Percentiles rank a stretch among this genome's conserved stretches.
Evolutionary conservation across 2,797 vertebrate species (phyloP).

Genomic region (Poeciliopsis paucimaculata): DNA sequence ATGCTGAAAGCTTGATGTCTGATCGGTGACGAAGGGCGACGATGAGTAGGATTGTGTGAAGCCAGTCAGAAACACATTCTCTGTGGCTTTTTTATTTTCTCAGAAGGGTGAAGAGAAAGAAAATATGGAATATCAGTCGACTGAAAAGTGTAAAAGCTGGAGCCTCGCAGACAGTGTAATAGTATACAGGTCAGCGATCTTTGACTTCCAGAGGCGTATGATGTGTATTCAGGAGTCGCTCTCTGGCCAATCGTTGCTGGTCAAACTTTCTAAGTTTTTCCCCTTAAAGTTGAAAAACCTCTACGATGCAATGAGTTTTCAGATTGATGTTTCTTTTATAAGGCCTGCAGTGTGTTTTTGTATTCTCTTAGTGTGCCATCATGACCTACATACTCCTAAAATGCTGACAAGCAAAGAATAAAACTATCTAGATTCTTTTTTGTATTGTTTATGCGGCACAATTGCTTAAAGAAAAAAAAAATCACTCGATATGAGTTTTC

Average conservation of each 20-base stretch:
- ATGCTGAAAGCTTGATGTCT: conserved; percentile 53
- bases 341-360: conserved; percentile 73
- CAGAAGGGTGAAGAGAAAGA: conserved; percentile 43
- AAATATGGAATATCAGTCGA: conserved; percentile 58
- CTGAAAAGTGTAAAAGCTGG: conserved; percentile 57
- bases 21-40: conserved; percentile 43
- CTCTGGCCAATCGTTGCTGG: conserved; percentile 38
- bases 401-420: conserved; percentile 76
- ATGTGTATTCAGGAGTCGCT: conserved; percentile 46
- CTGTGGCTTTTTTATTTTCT: conserved; percentile 43
- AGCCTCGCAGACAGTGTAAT: conserved; percentile 47
- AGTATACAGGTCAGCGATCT: conserved; percentile 66
- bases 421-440: conserved; percentile 60
- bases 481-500: conserved; percentile 13
- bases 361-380: conserved; percentile 76
- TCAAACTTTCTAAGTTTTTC: conserved; percentile 45
- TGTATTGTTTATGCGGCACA: conserved; percentile 40
- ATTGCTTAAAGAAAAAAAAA: conserved; percentile 57
- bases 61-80: conserved; percentile 35
- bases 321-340: conserved; percentile 81
- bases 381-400: conserved; percentile 81
- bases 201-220: conserved; percentile 60
- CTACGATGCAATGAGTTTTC: conserved; percentile 59
- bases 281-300: conserved; percentile 46
- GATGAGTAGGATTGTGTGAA: conserved; percentile 38